Evolutionary conservation across 1,140 invertebrate genomes (phyloP).

Genomic region (Wasmannia auropunctata): DNA sequence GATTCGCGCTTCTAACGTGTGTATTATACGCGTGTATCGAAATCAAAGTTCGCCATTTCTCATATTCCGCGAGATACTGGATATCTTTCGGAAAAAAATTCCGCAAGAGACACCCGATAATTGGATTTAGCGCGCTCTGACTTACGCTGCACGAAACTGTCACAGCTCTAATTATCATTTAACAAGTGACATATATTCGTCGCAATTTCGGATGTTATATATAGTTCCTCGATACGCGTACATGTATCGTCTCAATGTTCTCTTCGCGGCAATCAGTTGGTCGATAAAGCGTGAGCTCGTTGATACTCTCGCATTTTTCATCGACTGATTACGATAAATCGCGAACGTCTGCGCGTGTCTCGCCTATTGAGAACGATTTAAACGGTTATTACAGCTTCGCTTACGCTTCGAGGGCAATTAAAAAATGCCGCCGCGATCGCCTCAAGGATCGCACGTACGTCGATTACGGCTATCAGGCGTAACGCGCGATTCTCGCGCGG

Average conservation of each 20-base stretch:
- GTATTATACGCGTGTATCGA: too few species aligned
- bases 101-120: neutral
- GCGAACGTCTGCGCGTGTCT: neutral
- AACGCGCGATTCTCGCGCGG: neutral
- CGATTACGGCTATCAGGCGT: constrained; percentile 9
- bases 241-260: neutral
- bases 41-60: neutral
- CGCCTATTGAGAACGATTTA: neutral
- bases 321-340: constrained; percentile 20
- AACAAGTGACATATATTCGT: neutral
- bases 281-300: neutral
- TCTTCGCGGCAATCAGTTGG: neutral
- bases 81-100: neutral
- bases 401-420: neutral
- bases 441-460: constrained; percentile 1
- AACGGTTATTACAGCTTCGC: neutral
- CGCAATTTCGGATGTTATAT: neutral
- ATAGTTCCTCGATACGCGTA: too few species aligned
- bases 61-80: neutral
- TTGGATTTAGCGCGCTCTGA: neutral
- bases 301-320: neutral
- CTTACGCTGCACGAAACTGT: neutral
- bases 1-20: neutral
- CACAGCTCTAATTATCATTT: neutral
- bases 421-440: neutral